Conservation (phyloP, 2,888 invertebrate genomes). For the Palloptera scutellata region DNA sequence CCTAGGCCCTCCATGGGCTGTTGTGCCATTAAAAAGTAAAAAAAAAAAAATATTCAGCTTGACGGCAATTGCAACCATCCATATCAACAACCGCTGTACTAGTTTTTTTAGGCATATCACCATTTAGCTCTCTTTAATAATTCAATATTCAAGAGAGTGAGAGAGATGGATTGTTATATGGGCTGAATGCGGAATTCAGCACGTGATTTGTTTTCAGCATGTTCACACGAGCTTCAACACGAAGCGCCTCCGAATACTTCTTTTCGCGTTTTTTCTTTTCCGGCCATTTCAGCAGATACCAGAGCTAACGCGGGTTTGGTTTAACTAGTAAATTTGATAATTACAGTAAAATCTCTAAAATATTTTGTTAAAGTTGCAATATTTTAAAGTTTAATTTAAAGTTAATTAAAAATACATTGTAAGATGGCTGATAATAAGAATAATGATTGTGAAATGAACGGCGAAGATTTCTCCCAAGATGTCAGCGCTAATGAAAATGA, state of each 20-base stretch:
- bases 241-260: constrained; percentile 17
- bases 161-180: too few relatives aligned
- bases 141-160: too few relatives aligned
- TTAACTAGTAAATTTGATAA: constrained; percentile 24
- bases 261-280: constrained; percentile 58
- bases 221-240: constrained; percentile 27
- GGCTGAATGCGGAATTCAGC: constrained; percentile 33
- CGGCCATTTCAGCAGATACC: constrained; percentile 58
- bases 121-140: too few relatives aligned
- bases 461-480: constrained; percentile 82
- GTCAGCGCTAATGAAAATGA: constrained; percentile 69
- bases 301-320: constrained; percentile 52
- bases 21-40: too few relatives aligned
- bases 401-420: constrained; percentile 33
- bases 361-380: constrained; percentile 34
- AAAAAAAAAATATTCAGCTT: too few relatives aligned
- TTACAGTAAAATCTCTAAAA: constrained; percentile 17
- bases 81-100: too few relatives aligned
- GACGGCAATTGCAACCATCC: too few relatives aligned
- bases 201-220: constrained; percentile 42
- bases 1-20: too few relatives aligned
- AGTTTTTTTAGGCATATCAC: too few relatives aligned
- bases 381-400: constrained; percentile 36
- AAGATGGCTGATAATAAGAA: constrained; percentile 68
- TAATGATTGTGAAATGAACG: constrained; percentile 75